Evolutionary conservation across 2,113 vertebrate genomes (phyloP), one percentile per base, ranked within the genome.

Genomic region (Polypterus senegalus): DNA sequence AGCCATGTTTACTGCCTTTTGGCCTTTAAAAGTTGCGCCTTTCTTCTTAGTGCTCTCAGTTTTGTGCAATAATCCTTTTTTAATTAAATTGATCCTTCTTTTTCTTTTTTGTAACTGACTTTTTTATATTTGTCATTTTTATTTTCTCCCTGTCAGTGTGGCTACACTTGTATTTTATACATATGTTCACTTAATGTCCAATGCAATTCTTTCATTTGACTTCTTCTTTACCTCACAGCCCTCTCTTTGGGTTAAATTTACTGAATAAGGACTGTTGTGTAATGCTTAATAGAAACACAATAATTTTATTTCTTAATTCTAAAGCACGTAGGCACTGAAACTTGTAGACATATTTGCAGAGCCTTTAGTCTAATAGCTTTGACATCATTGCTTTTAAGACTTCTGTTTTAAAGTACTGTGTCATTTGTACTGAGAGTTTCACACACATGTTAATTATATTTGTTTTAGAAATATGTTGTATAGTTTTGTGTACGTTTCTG

Each of bases 211-310:
- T 49, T 65, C 69, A 57, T 10, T 61, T 64, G 84, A 76, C 78
- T 83, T 61, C 77, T 83, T 84, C 81, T 80, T 83, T 84, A 77
- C 77, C 81, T 85, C 66, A 69, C 64, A 82, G 76, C 72, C 82
- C 86, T 87, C 83, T 82, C 79, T 79, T 87, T 85, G 85, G 83
- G 86, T 86, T 79, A 83, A 76, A 77, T 86, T 83, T 90, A 89
- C 87, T 90, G 86, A 81, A 91, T 88, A 61, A 83, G 82, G 90
- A 95, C 89, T 92, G 89, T 93, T 93, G 89, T 90, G 62, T 72
- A 67, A 69, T 71, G 71, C 67, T 69, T 78, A 66, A 71, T 65
- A 73, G 65, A 64, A 57, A 69, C 73, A 68, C 58, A 49, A 69
- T 61, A 62, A 72, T 62, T 57, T 70, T 69, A 66, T 83, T 89